Conservation (phyloP, 2,797 vertebrate species). For the Fratercula arctica region DNA sequence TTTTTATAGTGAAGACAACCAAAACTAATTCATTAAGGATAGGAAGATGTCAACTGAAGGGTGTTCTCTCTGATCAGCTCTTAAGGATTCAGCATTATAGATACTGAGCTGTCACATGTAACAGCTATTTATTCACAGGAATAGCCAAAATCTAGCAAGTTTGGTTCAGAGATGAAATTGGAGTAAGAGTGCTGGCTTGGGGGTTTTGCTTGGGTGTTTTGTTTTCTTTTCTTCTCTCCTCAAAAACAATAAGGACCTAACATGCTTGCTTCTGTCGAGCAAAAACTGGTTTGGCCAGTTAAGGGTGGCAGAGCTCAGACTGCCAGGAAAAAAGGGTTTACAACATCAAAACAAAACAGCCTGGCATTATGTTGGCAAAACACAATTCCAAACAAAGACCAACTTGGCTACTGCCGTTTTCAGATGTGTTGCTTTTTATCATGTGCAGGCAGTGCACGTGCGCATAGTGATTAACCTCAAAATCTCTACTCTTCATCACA, state of each 20-base stretch:
- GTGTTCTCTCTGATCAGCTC: not conserved
- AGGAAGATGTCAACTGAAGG: not conserved
- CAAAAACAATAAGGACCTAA: not conserved
- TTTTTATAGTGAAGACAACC: not conserved
- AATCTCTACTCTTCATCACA: not conserved
- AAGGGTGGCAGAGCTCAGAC: not conserved
- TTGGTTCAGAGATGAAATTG: not conserved
- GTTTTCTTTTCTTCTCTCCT: not conserved
- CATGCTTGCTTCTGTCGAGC: not conserved
- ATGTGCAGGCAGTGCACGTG: fast-evolving
- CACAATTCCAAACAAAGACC: not conserved
- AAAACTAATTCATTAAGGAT: not conserved
- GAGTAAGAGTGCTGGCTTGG: not conserved
- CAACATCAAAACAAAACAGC: not conserved
- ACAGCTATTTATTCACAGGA: not conserved
- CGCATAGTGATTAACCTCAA: not conserved
- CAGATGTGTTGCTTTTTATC: not conserved
- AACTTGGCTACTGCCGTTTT: not conserved
- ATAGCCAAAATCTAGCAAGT: not conserved
- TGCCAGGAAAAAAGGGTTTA: not conserved
- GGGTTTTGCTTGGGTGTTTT: not conserved
- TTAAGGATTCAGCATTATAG: not conserved
- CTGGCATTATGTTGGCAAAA: not conserved
- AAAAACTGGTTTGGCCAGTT: constrained; percentile 43
- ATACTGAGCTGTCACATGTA: fast-evolving